These are phyloP conservation scores for Triplophysa bombifrons DNA, from an alignment of 2,797 vertebrate species.

Conservation along the genomic window DNA sequence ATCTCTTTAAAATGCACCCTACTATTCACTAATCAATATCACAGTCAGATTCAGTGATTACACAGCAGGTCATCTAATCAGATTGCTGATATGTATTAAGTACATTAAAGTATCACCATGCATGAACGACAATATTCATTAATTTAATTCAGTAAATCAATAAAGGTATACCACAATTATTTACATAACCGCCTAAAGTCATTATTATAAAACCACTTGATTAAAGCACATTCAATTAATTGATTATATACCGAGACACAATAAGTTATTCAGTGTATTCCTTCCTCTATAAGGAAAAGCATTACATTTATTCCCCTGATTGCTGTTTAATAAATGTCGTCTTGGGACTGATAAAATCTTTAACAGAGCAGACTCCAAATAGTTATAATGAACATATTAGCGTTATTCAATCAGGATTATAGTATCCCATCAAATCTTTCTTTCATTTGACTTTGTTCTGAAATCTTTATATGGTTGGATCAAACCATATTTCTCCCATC, in stretches of 20 bases:
- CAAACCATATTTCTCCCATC: conserved; percentile 11
- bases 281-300: not conserved
- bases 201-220: not conserved
- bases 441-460: not conserved
- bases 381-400: not conserved
- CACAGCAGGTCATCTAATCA: not conserved
- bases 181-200: not conserved
- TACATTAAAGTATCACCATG: not conserved
- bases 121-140: not conserved
- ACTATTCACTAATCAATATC: not conserved
- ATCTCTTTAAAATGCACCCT: not conserved
- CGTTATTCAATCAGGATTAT: not conserved
- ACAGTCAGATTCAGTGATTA: not conserved
- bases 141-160: not conserved
- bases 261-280: not conserved
- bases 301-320: not conserved
- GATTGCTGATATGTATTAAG: not conserved
- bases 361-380: not conserved
- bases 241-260: not conserved
- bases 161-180: too few relatives aligned
- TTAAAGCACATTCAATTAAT: not conserved
- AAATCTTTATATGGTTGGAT: not conserved
- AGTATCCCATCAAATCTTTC: not conserved
- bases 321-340: not conserved
- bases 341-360: not conserved